Evolutionary conservation across 2,113 vertebrate species (phyloP).

Genomic region (Pelvicachromis taeniatus): DNA sequence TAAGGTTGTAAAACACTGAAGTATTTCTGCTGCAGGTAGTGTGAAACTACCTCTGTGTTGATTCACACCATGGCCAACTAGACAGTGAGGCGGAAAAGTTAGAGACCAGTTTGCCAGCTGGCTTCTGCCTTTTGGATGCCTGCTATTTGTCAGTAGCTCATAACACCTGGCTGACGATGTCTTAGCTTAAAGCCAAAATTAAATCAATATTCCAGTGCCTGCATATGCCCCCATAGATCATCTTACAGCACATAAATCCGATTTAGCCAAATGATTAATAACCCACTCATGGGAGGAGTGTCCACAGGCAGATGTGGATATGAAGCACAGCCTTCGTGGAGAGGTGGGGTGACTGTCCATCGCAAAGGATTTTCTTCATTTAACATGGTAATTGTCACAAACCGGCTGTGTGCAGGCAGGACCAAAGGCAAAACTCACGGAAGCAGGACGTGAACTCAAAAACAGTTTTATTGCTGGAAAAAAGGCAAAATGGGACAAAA

Average conservation of each 20-base stretch:
- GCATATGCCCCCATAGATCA: constrained; percentile 26
- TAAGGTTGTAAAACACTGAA: constrained; percentile 1
- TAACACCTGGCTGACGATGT: neutral
- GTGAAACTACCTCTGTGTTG: neutral
- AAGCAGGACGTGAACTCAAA: too few relatives aligned
- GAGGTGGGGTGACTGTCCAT: neutral
- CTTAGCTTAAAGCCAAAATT: constrained; percentile 21
- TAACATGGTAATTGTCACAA: neutral
- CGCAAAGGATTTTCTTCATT: neutral
- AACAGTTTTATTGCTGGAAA: too few relatives aligned
- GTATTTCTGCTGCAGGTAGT: neutral
- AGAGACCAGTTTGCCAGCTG: neutral
- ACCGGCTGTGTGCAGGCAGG: too few relatives aligned
- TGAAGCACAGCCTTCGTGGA: neutral
- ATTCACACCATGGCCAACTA: neutral
- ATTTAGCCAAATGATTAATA: constrained; percentile 35
- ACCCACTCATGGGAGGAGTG: neutral
- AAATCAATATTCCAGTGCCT: constrained; percentile 37
- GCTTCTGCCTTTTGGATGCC: neutral
- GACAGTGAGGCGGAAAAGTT: neutral
- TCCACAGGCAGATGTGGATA: neutral
- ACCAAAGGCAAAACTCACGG: too few relatives aligned
- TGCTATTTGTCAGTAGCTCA: constrained; percentile 15
- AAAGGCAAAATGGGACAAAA: too few relatives aligned
- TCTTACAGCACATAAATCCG: constrained; percentile 17